Conservation (phyloP, 2,888 invertebrate genomes). For the Carterocephalus palaemon region DNA sequence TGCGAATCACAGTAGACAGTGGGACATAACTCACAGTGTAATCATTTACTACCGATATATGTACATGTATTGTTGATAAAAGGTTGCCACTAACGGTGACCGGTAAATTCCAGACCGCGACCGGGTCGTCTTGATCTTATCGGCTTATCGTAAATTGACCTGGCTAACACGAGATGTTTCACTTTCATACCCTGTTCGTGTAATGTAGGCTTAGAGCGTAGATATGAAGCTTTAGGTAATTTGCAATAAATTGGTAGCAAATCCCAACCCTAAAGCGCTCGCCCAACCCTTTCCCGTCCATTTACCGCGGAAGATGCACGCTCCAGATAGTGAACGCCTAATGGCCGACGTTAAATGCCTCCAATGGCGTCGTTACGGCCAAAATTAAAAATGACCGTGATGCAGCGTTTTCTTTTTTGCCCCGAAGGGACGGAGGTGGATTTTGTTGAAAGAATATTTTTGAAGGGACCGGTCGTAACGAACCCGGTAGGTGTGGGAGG, state of each 20-base stretch:
- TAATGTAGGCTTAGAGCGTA: too few relatives aligned
- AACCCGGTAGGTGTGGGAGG: conserved; percentile 60
- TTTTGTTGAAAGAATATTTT: conserved; percentile 72
- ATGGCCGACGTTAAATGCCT: conserved; percentile 66
- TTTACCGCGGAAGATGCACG: conserved; percentile 61
- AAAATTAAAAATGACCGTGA: conserved; percentile 77
- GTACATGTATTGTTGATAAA: too few relatives aligned
- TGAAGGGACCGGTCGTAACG: conserved; percentile 63
- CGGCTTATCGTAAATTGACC: too few relatives aligned
- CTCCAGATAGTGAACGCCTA: conserved; percentile 62
- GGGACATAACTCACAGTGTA: too few relatives aligned
- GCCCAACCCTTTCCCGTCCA: conserved; percentile 53
- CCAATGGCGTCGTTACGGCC: conserved; percentile 72
- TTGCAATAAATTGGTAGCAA: conserved; percentile 15
- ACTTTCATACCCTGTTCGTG: too few relatives aligned
- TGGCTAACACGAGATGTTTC: too few relatives aligned
- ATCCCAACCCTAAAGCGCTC: conserved; percentile 21
- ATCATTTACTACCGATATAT: too few relatives aligned
- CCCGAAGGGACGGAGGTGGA: conserved; percentile 55
- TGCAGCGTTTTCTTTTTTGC: conserved; percentile 74
- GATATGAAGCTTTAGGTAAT: conserved; percentile 2
- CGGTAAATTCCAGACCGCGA: too few relatives aligned
- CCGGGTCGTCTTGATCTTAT: too few relatives aligned
- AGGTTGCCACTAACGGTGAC: too few relatives aligned
- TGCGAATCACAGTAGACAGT: too few relatives aligned